phyloP scores from a whole-genome alignment of 2,797 vertebrate genomes.

The Etheostoma nigrum region DNA sequence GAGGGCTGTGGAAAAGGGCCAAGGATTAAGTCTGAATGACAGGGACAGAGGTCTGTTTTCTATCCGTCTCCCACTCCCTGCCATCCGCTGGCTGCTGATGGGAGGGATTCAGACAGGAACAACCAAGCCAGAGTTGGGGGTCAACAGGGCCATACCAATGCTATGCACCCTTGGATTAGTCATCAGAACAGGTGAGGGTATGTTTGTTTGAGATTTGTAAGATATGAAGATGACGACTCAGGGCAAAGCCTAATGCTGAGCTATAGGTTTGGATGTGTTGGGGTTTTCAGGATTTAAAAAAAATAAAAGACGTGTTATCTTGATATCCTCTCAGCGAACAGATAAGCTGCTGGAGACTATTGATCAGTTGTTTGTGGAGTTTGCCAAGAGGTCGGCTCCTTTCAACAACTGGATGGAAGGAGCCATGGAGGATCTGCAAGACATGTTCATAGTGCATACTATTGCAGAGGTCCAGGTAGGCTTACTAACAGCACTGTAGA shows the following conservation, averaged over 20 bases:
- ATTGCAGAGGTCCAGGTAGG: conserved; percentile 94
- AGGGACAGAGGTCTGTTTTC: conserved; percentile 68
- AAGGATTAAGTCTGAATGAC: conserved; percentile 79
- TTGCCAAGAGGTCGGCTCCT: conserved; percentile 94
- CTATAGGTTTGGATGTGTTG: conserved; percentile 4
- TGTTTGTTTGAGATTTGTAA: conserved; percentile 45
- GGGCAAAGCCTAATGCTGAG: not conserved
- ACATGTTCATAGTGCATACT: conserved; percentile 98
- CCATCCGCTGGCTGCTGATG: conserved; percentile 20
- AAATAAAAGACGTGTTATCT: conserved; percentile 9
- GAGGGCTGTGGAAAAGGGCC: conserved; percentile 66
- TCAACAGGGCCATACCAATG: conserved; percentile 57
- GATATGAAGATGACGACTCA: conserved; percentile 15
- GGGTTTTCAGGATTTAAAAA: conserved; percentile 30
- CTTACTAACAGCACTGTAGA: not conserved
- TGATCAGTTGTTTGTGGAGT: conserved; percentile 96
- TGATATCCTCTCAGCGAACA: conserved; percentile 86
- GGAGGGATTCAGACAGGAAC: conserved; percentile 17
- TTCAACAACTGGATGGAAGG: conserved; percentile 99
- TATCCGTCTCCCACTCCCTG: conserved; percentile 37
- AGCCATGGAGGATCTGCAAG: conserved; percentile 98
- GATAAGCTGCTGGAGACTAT: conserved; percentile 97
- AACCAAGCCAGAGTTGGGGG: conserved; percentile 40
- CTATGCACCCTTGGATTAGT: conserved; percentile 51
- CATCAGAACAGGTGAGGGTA: conserved; percentile 48